Evolutionary conservation across 2,113 vertebrate species (phyloP), one percentile per base, ranked within the genome.

Genomic region (Puffinus mauretanicus): DNA sequence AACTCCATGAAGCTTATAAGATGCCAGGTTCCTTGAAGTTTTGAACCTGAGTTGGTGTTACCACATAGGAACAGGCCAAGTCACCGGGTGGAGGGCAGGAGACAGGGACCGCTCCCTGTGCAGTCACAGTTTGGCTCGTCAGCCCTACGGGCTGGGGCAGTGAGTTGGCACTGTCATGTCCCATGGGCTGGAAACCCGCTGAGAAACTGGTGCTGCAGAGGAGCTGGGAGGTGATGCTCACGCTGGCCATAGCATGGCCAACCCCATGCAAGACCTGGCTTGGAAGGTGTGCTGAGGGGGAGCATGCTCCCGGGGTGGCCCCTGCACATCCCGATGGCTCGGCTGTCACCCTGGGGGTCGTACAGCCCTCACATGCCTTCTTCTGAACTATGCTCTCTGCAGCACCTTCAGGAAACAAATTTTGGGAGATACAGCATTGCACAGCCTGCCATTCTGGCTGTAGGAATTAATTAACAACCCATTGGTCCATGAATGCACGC

Each of bases 251-350:
- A n/a, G 19, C 34, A 25, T 3, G 8, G 27, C 10, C 64, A 77
- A 16, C 13, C 7, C 9, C 51, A 13, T 10, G 12, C 12, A 36
- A 61, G 47, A 32, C 40, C n/a, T 44, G 65, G 9, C 32, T 34
- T 19, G 32, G 18, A 51, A 40, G 18, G 26, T 20, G 13, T 64
- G 11, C 44, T n/a, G 58, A 65, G 34, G 32, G 19, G 4, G 4
- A 16, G 7, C 1, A 2, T 71, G 51, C 13, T 52, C 38, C 16
- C 18, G 51, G 7, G 3, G 24, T 30, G 8, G 24, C 46, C 10
- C 13, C 18, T 0, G 4, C 16, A 20, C 13, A 2, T 62, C 8
- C 10, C 5, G 10, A 24, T 0, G 2, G 58, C 44, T 72, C 3
- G 1, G 16, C 38, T 58, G 12, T 83, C 34, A 40, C 20, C 21